These are phyloP conservation scores for Porites divaricata DNA, from an alignment of 92 coral and sea anemone genomes.

Conservation along the genomic window DNA sequence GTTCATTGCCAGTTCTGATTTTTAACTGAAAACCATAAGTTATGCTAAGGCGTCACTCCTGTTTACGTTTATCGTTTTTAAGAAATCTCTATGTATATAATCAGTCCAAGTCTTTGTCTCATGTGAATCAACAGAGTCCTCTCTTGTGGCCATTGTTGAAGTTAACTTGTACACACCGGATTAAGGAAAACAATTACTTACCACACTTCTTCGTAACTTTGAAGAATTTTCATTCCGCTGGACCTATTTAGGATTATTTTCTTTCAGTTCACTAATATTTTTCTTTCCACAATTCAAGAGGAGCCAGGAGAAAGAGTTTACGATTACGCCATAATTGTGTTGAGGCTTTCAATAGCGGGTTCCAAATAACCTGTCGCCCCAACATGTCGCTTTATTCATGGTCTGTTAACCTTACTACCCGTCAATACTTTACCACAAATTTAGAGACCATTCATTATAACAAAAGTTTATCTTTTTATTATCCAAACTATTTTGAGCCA, in stretches of 20 bases:
- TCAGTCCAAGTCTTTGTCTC: too few species aligned
- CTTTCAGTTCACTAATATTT: background rate
- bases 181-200: background rate
- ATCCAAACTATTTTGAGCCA: too few species aligned
- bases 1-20: too few species aligned
- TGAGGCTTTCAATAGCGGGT: constrained; percentile 24
- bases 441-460: background rate
- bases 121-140: background rate
- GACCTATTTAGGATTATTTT: background rate
- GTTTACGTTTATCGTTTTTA: background rate
- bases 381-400: constrained; percentile 41
- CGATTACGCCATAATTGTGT: background rate
- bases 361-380: constrained; percentile 24
- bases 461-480: too few species aligned
- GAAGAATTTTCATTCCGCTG: background rate
- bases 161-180: too few species aligned
- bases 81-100: background rate
- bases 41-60: background rate
- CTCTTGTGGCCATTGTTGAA: background rate
- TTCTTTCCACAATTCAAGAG: background rate
- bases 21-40: too few species aligned
- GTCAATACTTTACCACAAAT: background rate
- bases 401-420: constrained; percentile 22
- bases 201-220: constrained; percentile 10
- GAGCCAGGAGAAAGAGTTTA: too few species aligned